phyloP scores from a whole-genome alignment of 2,888 invertebrate genomes.

The Drosophila cognata region DNA sequence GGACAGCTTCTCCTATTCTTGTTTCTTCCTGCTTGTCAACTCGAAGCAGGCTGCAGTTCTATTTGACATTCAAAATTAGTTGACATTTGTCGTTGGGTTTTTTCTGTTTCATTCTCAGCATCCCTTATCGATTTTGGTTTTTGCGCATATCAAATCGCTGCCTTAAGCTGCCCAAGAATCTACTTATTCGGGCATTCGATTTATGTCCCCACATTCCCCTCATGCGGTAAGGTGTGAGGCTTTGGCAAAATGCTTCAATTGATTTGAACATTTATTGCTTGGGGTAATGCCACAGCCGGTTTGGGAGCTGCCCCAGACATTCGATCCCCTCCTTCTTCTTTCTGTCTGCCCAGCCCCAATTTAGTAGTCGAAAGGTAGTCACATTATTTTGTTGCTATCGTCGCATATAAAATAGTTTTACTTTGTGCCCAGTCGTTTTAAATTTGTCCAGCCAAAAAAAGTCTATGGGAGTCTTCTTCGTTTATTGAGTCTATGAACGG shows the following conservation, averaged over 20 bases:
- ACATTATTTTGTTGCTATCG: conserved; percentile 64
- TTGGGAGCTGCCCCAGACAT: conserved; percentile 60
- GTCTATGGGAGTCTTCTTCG: conserved; percentile 44
- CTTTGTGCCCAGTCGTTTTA: conserved; percentile 46
- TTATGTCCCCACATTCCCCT: conserved; percentile 32
- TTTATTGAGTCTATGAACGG: conserved; percentile 40
- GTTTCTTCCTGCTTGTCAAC: conserved; percentile 2
- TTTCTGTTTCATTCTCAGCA: conserved; percentile 26
- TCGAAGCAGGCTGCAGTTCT: conserved; percentile 29
- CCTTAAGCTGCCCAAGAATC: conserved; percentile 67
- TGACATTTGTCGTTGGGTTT: conserved; percentile 56
- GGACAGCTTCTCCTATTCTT: conserved; percentile 17
- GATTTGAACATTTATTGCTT: conserved; percentile 82
- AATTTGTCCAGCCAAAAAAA: conserved; percentile 49
- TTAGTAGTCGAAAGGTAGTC: conserved; percentile 60
- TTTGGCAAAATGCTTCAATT: conserved; percentile 79
- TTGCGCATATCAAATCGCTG: conserved; percentile 67
- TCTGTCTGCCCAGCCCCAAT: conserved; percentile 10
- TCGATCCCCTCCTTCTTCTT: conserved; percentile 5
- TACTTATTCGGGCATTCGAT: conserved; percentile 55
- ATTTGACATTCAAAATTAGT: conserved; percentile 72
- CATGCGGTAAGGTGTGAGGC: conserved; percentile 57
- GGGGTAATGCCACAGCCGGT: conserved; percentile 62
- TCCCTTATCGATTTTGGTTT: conserved; percentile 70
- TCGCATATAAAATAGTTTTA: conserved; percentile 73